These are phyloP conservation scores for Proteles cristata DNA, from an alignment of 2,113 vertebrate species.

Conservation along the genomic window DNA sequence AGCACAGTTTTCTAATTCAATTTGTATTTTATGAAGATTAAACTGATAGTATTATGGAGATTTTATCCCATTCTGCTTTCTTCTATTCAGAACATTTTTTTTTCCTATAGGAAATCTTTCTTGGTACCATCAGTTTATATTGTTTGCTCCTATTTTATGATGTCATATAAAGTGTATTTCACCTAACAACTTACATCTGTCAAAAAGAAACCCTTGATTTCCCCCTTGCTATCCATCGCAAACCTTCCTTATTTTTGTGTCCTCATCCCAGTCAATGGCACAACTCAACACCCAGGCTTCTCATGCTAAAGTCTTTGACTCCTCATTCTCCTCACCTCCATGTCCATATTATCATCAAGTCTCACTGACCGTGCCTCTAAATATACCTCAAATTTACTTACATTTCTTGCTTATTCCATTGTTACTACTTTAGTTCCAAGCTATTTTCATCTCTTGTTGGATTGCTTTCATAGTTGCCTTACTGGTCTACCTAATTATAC, in stretches of 20 bases:
- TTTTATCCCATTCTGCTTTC: background rate
- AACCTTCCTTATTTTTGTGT: background rate
- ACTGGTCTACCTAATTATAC: background rate
- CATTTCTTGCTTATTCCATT: background rate
- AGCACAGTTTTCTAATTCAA: slow-evolving; percentile 9
- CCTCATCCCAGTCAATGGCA: background rate
- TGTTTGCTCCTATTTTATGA: background rate
- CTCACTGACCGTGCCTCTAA: background rate
- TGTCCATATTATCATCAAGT: background rate
- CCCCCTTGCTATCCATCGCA: background rate
- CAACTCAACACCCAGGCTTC: background rate
- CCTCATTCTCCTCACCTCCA: background rate
- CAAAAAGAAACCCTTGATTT: background rate
- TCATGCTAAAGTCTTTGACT: slow-evolving; percentile 20
- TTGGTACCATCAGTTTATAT: background rate
- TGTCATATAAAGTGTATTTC: background rate
- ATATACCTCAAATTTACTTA: background rate
- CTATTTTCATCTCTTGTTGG: background rate
- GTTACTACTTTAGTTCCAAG: background rate
- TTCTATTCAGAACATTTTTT: background rate
- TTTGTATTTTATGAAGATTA: slow-evolving; percentile 50
- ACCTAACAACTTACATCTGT: background rate
- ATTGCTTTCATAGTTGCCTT: slow-evolving; percentile 6
- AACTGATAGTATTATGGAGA: background rate
- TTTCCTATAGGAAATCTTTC: background rate